Percentiles rank a stretch among this genome's conserved stretches.
Conservation (phyloP, 64 coral and sea anemone species). For the Trachythela sp. region DNA sequence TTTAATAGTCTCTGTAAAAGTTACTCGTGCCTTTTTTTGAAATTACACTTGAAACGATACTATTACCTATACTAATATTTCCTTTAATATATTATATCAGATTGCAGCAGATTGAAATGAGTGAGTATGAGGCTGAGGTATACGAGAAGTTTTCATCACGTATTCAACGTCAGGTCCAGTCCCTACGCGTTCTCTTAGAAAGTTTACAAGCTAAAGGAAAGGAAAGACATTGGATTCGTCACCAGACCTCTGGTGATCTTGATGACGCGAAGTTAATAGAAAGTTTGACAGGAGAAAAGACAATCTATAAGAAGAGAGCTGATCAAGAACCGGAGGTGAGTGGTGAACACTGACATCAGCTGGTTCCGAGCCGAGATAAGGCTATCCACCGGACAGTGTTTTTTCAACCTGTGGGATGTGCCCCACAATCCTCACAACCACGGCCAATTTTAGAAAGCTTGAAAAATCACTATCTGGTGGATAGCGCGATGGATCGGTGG, state of each 20-base stretch:
- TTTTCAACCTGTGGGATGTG: no score
- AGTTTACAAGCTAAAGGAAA: constrained; percentile 78
- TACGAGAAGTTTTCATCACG: constrained; percentile 94
- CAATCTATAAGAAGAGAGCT: constrained; percentile 84
- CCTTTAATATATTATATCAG: constrained; percentile 28
- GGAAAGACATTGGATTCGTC: constrained; percentile 94
- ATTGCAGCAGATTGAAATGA: constrained; percentile 93
- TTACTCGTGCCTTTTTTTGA: no score
- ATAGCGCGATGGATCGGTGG: no score
- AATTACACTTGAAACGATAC: no score
- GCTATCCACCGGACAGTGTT: no score
- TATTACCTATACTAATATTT: background rate
- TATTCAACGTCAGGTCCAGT: constrained; percentile 95
- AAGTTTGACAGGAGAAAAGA: constrained; percentile 80
- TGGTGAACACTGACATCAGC: no score
- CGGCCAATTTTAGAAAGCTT: no score
- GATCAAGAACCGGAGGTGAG: constrained; percentile 79
- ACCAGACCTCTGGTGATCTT: constrained; percentile 95
- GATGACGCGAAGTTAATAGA: constrained; percentile 97
- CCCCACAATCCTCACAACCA: no score
- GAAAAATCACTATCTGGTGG: no score
- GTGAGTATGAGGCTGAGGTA: constrained; percentile 94
- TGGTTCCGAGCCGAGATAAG: no score
- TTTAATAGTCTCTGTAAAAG: no score
- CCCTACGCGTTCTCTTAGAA: constrained; percentile 89